Conservation (phyloP, 2,888 invertebrate species). For the Eulithis testata region DNA sequence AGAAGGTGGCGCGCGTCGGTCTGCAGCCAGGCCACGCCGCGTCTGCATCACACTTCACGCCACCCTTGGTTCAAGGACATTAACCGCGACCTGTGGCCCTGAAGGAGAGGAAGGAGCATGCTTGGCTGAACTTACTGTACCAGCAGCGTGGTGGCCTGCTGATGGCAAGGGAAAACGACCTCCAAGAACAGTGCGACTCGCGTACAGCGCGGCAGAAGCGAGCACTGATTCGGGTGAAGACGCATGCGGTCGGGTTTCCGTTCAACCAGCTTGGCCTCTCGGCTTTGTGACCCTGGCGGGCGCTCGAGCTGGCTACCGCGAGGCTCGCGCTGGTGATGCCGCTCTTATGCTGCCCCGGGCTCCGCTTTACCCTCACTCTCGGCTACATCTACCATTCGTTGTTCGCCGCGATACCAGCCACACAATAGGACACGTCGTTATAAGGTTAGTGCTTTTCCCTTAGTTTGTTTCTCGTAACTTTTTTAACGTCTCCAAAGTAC, state of each 20-base stretch:
- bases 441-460: conserved; percentile 86
- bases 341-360: conserved; percentile 94
- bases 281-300: conserved; percentile 89
- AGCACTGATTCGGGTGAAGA: conserved; percentile 86
- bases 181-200: conserved; percentile 90
- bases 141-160: conserved; percentile 96
- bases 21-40: conserved; percentile 88
- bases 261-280: conserved; percentile 87
- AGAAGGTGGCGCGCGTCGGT: conserved; percentile 91
- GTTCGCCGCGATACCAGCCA: conserved; percentile 88
- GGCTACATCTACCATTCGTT: conserved; percentile 95
- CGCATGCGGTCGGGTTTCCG: conserved; percentile 89
- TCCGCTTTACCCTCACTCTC: conserved; percentile 94
- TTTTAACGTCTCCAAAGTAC: conserved; percentile 5
- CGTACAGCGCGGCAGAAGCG: conserved; percentile 95
- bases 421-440: conserved; percentile 91
- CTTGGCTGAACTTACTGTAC: conserved; percentile 94
- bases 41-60: conserved; percentile 93
- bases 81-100: conserved; percentile 96
- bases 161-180: conserved; percentile 86
- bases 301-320: conserved; percentile 92
- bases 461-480: background rate
- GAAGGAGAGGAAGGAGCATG: conserved; percentile 97
- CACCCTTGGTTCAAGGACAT: conserved; percentile 82
- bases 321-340: conserved; percentile 92